Base-by-base conservation (phyloP, 2,113 vertebrate species). In the Antidorcas marsupialis region DNA sequence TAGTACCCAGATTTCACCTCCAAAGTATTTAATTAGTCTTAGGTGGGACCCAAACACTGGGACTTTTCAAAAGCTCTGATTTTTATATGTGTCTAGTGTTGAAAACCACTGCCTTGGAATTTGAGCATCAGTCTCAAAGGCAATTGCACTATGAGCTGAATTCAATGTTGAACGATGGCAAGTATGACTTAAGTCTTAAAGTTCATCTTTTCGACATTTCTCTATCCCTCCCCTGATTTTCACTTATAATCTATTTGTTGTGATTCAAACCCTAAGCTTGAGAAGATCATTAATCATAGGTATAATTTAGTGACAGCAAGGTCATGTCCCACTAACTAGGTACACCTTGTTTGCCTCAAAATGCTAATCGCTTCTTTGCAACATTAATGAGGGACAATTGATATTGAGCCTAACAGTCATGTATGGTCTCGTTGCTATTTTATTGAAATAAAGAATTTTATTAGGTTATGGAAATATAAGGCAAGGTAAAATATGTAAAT, bases 231-330 rank as follows among this genome's bases (percentile, higher is more conserved):
- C 86, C 89, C 74, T 39, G 67, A 84, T 84, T 97, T 97, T 52
- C 92, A 97, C 17, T 97, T 98, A 90, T 97, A 98, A 94, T 96
- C 98, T 98, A 93, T 60, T 98, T 98, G 78, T 98, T 98, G 47
- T 81, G 33, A 95, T 99, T 99, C 98, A 97, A 99, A 98, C 98
- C 98, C 98, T 95, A 98, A 99, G 99, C 99, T 99, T 99, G 99
- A 98, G 99, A 99, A 99, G 99, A 99, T 99, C 99, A 99, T 99
- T 99, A 99, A 99, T 99, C 99, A 99, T 99, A 99, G 99, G 99
- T 99, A 99, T 99, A 99, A 99, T 99, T 99, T 99, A 99, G 99
- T 99, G 99, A 99, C 99, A 99, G 99, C 99, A 98, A 99, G 99
- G 99, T 99, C 99, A 96, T 99, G 99, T 99, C 99, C 99, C 98